Percentiles rank a stretch among this genome's conserved stretches.
phyloP scores from a whole-genome alignment of 2,888 invertebrate species.

The Boloria euphrosyne region DNA sequence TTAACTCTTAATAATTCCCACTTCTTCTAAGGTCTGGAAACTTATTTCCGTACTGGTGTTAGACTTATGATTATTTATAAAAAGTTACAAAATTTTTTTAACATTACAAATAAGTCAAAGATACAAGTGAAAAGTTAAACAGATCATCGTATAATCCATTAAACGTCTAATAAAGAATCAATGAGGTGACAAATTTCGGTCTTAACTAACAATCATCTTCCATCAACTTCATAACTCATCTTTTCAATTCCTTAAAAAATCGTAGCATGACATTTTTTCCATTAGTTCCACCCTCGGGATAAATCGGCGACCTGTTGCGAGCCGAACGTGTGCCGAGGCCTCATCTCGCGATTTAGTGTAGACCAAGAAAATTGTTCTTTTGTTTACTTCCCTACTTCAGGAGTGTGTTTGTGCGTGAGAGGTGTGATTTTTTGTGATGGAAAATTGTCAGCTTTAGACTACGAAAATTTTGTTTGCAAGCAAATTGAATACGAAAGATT shows the following conservation, averaged over 20 bases:
- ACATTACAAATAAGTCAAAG: background rate
- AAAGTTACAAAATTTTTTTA: background rate
- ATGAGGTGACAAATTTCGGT: slow-evolving; percentile 55
- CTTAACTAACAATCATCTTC: slow-evolving; percentile 52
- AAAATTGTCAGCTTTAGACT: slow-evolving; percentile 1
- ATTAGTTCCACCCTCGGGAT: slow-evolving; percentile 62
- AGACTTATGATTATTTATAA: background rate
- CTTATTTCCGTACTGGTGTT: no score
- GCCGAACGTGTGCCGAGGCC: slow-evolving; percentile 54
- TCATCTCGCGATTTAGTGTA: slow-evolving; percentile 50
- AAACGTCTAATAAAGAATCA: slow-evolving; percentile 49
- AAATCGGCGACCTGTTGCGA: slow-evolving; percentile 77
- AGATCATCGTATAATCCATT: slow-evolving; percentile 33
- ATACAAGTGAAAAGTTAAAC: slow-evolving; percentile 22
- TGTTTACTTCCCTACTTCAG: slow-evolving; percentile 47
- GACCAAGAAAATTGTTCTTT: slow-evolving; percentile 68
- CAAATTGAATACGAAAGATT: background rate
- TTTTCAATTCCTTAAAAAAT: slow-evolving; percentile 62
- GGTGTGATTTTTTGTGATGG: slow-evolving; percentile 22
- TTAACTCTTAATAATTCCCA: no score
- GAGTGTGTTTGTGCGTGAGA: slow-evolving; percentile 19
- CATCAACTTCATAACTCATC: slow-evolving; percentile 62
- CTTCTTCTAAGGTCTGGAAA: no score
- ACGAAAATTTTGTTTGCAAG: background rate
- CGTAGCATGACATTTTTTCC: slow-evolving; percentile 71